Percentiles rank a stretch among this genome's conserved stretches.
Conservation (phyloP, 2,113 vertebrate species). For the Pelobates fuscus region DNA sequence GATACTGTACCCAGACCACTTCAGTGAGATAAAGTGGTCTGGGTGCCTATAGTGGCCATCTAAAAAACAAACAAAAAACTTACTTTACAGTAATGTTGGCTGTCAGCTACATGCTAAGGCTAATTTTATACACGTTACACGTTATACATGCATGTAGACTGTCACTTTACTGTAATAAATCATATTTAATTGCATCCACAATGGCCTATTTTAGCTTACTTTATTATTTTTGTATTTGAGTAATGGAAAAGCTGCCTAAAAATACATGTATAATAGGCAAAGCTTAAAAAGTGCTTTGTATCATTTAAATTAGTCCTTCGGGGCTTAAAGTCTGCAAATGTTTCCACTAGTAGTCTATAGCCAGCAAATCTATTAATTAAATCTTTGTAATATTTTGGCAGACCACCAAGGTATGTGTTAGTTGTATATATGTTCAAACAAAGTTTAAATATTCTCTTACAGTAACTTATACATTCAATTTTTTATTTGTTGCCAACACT, state of each 20-base stretch:
- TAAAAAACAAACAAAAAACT: no score
- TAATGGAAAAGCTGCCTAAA: background rate
- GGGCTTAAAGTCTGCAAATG: background rate
- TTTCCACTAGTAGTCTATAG: no score
- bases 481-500: no score
- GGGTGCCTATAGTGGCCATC: no score
- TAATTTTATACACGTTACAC: no score
- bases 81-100: no score
- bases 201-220: background rate
- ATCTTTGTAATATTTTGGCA: background rate
- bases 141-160: no score
- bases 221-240: background rate
- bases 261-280: constrained; percentile 1
- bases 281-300: constrained; percentile 2
- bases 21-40: no score
- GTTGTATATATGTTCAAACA: no score
- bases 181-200: background rate
- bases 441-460: background rate
- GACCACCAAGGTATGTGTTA: background rate
- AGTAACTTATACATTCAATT: no score
- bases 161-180: background rate
- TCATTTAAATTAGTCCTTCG: background rate
- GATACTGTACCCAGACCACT: no score
- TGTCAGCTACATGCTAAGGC: no score
- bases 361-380: background rate